phyloP scores from a whole-genome alignment of 1,140 invertebrate genomes.

The Tenebrio molitor region DNA sequence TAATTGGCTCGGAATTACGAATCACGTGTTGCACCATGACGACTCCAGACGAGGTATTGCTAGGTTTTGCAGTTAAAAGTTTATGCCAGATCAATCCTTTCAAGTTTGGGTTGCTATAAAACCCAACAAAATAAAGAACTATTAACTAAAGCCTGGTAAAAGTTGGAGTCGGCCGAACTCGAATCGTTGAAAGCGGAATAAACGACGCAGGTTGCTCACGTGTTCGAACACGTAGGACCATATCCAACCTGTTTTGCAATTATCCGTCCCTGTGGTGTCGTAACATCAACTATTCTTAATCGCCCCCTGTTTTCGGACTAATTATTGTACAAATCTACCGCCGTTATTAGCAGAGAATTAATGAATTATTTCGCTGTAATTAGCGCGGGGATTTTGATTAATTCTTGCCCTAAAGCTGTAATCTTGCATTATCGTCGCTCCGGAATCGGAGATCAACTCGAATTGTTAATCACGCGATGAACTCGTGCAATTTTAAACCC shows the following conservation, averaged over 20 bases:
- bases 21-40: conserved; percentile 27
- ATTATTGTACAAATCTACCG: conserved; percentile 53
- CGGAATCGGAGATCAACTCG: conserved; percentile 35
- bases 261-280: conserved; percentile 36
- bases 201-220: conserved; percentile 48
- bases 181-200: conserved; percentile 49
- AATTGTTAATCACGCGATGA: conserved; percentile 32
- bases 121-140: conserved; percentile 58
- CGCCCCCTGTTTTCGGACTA: conserved; percentile 52
- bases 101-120: conserved; percentile 51
- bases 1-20: conserved; percentile 28
- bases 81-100: conserved; percentile 55
- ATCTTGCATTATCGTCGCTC: conserved; percentile 38
- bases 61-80: conserved; percentile 50
- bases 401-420: conserved; percentile 46
- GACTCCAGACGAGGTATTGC: conserved; percentile 42
- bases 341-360: conserved; percentile 51
- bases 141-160: conserved; percentile 55
- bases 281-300: conserved; percentile 48
- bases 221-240: conserved; percentile 50
- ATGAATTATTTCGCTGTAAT: conserved; percentile 52
- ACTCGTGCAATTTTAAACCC: conserved; percentile 18
- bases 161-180: conserved; percentile 51
- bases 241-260: conserved; percentile 45
- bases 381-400: conserved; percentile 50